Evolutionary conservation across 2,113 vertebrate species (phyloP), one percentile per base, ranked within the genome.

Genomic region (Mystacornis crossleyi): DNA sequence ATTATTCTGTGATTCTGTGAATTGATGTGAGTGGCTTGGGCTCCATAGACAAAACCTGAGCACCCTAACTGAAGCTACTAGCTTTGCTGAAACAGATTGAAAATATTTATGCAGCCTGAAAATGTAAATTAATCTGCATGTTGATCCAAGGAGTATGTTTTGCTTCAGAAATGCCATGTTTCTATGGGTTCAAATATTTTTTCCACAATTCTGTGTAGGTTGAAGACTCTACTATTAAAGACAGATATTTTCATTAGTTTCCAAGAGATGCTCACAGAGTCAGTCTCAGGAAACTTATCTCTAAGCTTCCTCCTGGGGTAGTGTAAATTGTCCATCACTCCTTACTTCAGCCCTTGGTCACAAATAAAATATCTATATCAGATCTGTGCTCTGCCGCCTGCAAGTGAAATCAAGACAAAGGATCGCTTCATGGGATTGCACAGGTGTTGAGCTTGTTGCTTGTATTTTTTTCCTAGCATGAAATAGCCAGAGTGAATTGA

Each of bases 401-500:
- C 33, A 58, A 84, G 31, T 40, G 69, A 97, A 94, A 86, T 12
- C 10, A 45, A 17, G 24, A 61, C 36, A 86, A 94, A 91, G 14
- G 26, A 61, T 92, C 47, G 3, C 23, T 90, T 61, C 6, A n/a
- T 26, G 24, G 23, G 4, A 91, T 64, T 95, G 42, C 25, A 66
- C 36, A 34, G 67, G 17, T 29, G 11, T 90, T 92, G 75, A 95
- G 86, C 66, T 97, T 78, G 53, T 58, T 89, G 50, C 72, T 96
- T 85, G 67, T 61, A 48, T 15, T 84, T 94, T 96, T 57, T 29
- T 54, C 18, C 65, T 95, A 78, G 43, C 20, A 84, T 94, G 11
- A 94, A 95, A 73, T 97, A 87, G 71, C 24, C 66, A 89, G 72
- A 96, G 18, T 95, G 17, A 92, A 92, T 81, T 84, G 78, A 42